Evolutionary conservation across 2,113 vertebrate genomes (phyloP).

Genomic region (Pteropus alecto): DNA sequence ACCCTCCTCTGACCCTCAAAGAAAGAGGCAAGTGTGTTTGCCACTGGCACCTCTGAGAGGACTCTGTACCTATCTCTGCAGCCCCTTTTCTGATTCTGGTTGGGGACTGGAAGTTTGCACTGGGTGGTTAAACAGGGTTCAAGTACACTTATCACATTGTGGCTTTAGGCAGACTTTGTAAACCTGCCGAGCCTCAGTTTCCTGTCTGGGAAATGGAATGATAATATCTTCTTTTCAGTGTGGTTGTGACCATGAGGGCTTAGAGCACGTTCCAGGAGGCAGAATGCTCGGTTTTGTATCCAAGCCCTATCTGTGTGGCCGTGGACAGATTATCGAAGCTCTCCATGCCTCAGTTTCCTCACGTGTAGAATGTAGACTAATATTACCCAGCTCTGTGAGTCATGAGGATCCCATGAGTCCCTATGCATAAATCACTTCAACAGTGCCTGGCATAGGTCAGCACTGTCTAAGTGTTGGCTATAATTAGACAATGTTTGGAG

Average conservation of each 20-base stretch:
- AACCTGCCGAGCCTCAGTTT: background rate
- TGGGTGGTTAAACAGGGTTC: background rate
- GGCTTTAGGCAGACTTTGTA: background rate
- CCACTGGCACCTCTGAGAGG: background rate
- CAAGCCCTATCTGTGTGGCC: background rate
- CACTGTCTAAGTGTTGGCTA: conserved; percentile 59
- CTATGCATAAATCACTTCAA: background rate
- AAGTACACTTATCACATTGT: fast-evolving
- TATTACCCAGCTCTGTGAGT: background rate
- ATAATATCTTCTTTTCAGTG: background rate
- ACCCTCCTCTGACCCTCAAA: background rate
- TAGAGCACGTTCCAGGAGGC: background rate
- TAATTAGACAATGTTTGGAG: conserved; percentile 72
- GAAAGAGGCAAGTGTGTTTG: background rate
- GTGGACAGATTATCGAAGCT: background rate
- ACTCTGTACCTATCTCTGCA: too few species aligned
- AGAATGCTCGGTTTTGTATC: background rate
- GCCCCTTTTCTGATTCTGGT: background rate
- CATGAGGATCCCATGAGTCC: background rate
- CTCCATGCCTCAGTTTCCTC: background rate
- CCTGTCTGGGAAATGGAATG: background rate
- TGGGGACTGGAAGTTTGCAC: background rate
- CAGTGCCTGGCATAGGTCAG: conserved; percentile 9
- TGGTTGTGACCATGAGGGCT: background rate
- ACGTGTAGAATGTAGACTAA: background rate